Evolutionary conservation across 2,113 vertebrate genomes (phyloP), one percentile per base, ranked within the genome.

Genomic region (Pollachius pollachius): DNA sequence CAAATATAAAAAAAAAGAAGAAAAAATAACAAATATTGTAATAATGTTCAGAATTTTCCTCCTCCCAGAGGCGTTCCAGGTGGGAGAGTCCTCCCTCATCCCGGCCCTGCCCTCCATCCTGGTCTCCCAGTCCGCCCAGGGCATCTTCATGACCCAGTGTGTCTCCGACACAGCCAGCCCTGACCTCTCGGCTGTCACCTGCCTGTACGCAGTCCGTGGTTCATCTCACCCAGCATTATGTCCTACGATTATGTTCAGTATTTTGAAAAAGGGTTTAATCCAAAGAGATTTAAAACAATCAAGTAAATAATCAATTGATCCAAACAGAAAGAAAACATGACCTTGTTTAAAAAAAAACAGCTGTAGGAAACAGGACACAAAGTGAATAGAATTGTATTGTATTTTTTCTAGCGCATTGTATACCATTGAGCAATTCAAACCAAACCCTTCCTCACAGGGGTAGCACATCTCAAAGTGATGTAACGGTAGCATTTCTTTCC

Each of bases 161-260:
- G 66, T 88, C 37, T 65, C 81, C 48, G 78, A 68, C 37, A 73
- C 17, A 3, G 52, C 78, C 7, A 8, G 67, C 6, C 76, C 78
- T 0, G 90, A 94, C 77, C 54, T 67, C 0, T 90, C 93, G 37
- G 87, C 85, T 27, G 68, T 89, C 2, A 17, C 86, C 73, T 94
- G 93, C 73, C 79, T 96, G 94, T 96, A 82, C 93, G 94, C 82
- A n/a, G 66, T 19, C 7, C 41, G 1, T 11, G 37, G 67, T 9
- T 57, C 23, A 8, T 52, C 52, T 21, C 15, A 11, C 25, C 54
- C 52, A 37, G 2, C 21, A 16, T n/a, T 15, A 4, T 34, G 25
- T 8, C 15, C 15, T 4, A 15, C 25, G 8, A 3, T 30, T 30
- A 1, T 7, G 30, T 15, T 9, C 4, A 62, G n/a, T 13, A 5